Evolutionary conservation across 1,140 invertebrate genomes (phyloP), one percentile per base, ranked within the genome.

Genomic region (Neotoxoptera formosana): DNA sequence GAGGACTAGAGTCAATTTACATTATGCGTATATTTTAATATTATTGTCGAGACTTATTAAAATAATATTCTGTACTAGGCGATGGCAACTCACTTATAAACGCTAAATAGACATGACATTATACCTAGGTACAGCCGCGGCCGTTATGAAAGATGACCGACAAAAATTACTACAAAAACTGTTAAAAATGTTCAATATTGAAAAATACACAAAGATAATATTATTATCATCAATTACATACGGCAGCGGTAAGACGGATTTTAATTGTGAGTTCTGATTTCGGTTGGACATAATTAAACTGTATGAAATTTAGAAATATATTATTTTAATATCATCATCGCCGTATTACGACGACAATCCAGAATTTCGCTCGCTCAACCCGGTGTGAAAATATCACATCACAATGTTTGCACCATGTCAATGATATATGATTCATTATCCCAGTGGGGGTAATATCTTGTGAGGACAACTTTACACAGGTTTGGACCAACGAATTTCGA

Each of bases 1-100:
- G 91, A 93, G 91, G 91, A 93, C 91, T 93, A 93, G 91, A 93
- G 81, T 84, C 91, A 93, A 56, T 53, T 90, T 90, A 56, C 51
- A 89, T 89, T 36, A 89, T 45, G 34, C 87, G 34, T 60, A 41
- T 51, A 51, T 41, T 41, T 2, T 41, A 41, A 41, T 41, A 41
- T 41, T 41, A 41, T 47, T 67, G 56, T n/a, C 89, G 25, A 90
- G 89, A 90, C 89, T 20, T 90, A 90, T 41, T 45, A 67, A n/a
- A n/a, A 90, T 47, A 67, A 67, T 67, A 60, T 67, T 45, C 53
- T 90, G 89, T 60, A 67, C 89, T 90, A 45, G 89, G 89, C 56
- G 89, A 90, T 90, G 89, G 89, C 89, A 67, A 90, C 53, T 60
- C 45, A 90, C 25, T 45, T 60, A 7, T 67, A 60, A 67, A 88